Conservation (phyloP, 2,797 vertebrate species). For the Rhynchonycteris naso region DNA sequence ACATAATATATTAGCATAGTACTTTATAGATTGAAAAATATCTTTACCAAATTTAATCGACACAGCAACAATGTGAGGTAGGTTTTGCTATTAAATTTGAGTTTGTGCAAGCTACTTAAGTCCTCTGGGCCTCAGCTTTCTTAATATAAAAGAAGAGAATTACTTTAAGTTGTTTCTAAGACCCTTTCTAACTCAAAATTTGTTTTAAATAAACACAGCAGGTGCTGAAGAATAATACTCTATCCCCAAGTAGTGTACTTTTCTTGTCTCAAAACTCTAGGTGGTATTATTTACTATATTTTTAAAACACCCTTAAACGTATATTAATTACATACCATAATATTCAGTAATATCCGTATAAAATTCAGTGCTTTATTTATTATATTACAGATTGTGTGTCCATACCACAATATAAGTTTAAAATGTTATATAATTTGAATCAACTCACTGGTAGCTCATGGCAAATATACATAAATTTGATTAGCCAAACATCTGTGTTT, state of each 20-base stretch:
- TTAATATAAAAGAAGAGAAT: not conserved
- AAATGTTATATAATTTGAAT: not conserved
- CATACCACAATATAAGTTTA: not conserved
- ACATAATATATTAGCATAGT: not conserved
- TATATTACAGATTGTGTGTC: not conserved
- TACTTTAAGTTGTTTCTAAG: not conserved
- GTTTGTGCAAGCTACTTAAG: not conserved
- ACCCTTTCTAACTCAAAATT: not conserved
- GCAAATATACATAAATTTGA: not conserved
- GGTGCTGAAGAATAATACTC: not conserved
- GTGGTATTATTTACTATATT: not conserved
- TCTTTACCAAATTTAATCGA: not conserved
- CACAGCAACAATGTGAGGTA: not conserved
- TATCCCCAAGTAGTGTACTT: not conserved
- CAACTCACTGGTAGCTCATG: not conserved
- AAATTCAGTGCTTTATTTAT: not conserved
- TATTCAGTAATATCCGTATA: not conserved
- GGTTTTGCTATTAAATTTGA: not conserved
- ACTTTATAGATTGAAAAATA: not conserved
- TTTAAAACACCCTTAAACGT: not conserved
- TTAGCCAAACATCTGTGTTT: not conserved
- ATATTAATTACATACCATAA: not conserved
- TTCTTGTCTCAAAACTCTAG: not conserved
- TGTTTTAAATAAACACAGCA: not conserved
- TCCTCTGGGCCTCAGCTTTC: not conserved